Evolutionary conservation across 2,888 invertebrate species (phyloP), one percentile per base, ranked within the genome.

Genomic region (Allolobophora icterica): DNA sequence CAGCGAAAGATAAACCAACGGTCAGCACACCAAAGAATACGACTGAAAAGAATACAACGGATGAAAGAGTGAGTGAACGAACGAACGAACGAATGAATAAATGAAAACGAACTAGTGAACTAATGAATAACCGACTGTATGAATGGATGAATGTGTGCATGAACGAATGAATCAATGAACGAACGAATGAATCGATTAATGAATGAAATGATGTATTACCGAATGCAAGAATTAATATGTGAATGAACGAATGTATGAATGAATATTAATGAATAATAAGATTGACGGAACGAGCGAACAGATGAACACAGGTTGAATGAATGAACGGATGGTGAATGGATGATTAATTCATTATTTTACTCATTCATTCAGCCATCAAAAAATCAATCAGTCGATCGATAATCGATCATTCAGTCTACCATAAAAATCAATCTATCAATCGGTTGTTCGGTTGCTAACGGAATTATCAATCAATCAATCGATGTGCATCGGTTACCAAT

Each of bases 11-110:
- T 13, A 93, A 40, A n/a, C 90, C 92, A 8, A 93, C 91, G 33
- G 93, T 93, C 38, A 92, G 21, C 3, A 91, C 15, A n/a, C 93
- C 93, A 71, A 93, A 92, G 58, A 92, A n/a, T n/a, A 92, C n/a
- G 30, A 92, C 92, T 92, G 91, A 11, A 89, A 84, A 11, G 42
- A 90, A 90, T 45, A 5, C 38, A 38, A 87, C n/a, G n/a, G n/a
- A n/a, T 38, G 38, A 38, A 38, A 38, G 38, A 38, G 8, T 38
- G 3, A 38, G 8, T 38, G 4, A 38, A 38, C 38, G 3, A 38
- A 38, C 8, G 3, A 38, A 38, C 8, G 4, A 38, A 38, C 4
- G 3, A 38, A 38, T 38, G 3, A 38, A 38, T 38, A 3, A 38
- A 38, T 3, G 3, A 38, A 38, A 38, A 38, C 8, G 38, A 38